Conservation (phyloP, 2,113 vertebrate species). For the Pedionomus torquatus region DNA sequence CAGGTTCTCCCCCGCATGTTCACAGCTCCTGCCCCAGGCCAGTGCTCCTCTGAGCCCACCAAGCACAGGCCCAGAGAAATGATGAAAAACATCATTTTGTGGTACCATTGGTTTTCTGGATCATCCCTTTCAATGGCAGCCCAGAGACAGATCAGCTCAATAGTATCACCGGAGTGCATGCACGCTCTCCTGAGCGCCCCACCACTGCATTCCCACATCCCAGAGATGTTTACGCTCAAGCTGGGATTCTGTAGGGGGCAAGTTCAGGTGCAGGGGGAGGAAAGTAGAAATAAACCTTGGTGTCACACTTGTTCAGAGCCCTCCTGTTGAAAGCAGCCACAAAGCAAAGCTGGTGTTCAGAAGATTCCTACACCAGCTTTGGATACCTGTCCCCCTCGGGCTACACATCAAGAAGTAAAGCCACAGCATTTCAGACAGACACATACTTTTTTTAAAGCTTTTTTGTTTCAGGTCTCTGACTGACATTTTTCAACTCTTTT, state of each 20-base stretch:
- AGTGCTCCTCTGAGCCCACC: background rate
- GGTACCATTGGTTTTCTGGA: background rate
- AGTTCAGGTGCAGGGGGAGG: background rate
- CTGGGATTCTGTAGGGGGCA: background rate
- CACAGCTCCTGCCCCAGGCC: background rate
- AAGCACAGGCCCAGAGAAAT: background rate
- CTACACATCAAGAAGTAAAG: background rate
- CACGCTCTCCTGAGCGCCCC: accelerated
- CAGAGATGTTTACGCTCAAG: background rate
- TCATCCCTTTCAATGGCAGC: background rate
- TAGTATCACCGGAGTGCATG: accelerated
- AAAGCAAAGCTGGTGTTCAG: background rate
- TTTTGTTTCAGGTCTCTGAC: background rate
- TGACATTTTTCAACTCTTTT: background rate
- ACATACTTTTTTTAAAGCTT: background rate
- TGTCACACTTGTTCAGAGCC: background rate
- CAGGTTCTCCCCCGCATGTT: accelerated
- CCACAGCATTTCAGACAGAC: background rate
- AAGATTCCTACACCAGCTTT: background rate
- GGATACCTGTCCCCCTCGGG: background rate
- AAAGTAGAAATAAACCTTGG: background rate
- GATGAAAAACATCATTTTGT: accelerated
- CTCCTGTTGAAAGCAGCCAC: background rate
- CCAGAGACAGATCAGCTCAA: background rate
- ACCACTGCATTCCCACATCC: background rate